Conservation (phyloP, 1,140 invertebrate species). For the Bombus impatiens region DNA sequence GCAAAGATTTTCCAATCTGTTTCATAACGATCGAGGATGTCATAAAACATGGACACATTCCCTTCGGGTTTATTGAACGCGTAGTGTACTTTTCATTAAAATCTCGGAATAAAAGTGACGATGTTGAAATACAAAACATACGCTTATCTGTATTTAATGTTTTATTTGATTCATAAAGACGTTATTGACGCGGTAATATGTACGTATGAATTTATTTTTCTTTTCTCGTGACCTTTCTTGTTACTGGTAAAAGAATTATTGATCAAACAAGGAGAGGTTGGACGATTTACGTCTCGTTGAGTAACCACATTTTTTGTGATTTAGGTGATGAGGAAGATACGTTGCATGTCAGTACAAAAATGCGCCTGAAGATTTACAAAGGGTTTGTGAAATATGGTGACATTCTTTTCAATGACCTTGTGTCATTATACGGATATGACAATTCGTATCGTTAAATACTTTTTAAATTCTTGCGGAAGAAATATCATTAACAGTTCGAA, state of each 20-base stretch:
- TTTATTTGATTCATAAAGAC: neutral
- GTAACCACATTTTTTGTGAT: neutral
- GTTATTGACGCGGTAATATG: neutral
- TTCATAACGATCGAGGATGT: constrained; percentile 1
- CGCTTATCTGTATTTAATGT: neutral
- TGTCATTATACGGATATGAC: neutral
- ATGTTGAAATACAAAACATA: neutral
- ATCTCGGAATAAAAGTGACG: neutral
- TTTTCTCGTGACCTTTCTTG: too few relatives aligned
- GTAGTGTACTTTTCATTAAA: neutral
- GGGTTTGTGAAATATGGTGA: constrained; percentile 16
- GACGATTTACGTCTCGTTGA: too few relatives aligned
- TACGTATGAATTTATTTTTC: constrained; percentile 4
- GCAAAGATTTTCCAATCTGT: neutral
- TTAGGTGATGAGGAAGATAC: neutral
- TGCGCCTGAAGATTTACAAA: constrained; percentile 1
- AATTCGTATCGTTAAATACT: neutral
- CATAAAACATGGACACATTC: neutral
- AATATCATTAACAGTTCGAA: neutral
- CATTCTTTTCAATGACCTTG: neutral
- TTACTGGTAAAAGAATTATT: neutral
- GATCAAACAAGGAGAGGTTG: too few relatives aligned
- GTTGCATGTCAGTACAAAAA: too few relatives aligned
- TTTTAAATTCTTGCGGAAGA: neutral
- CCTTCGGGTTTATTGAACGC: too few relatives aligned